Evolutionary conservation across 2,888 invertebrate species (phyloP).

Genomic region (Xylota sylvarum): DNA sequence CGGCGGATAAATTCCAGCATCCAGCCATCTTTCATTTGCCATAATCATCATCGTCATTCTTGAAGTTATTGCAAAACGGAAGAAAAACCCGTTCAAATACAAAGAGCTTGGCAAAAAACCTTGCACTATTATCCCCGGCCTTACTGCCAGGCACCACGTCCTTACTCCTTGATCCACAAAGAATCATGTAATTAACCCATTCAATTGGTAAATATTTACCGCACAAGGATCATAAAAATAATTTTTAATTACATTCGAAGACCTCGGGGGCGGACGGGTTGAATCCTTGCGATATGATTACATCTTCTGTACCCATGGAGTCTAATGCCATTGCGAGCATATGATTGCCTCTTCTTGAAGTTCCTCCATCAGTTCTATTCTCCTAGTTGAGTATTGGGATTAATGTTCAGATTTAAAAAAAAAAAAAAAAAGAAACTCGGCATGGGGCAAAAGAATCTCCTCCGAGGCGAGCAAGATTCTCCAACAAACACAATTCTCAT

Average conservation of each 20-base stretch:
- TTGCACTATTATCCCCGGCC: conserved; percentile 33
- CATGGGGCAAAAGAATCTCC: background rate
- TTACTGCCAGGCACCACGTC: conserved; percentile 35
- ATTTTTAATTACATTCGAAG: conserved; percentile 78
- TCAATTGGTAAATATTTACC: conserved; percentile 78
- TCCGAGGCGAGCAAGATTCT: conserved; percentile 26
- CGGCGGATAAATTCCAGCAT: background rate
- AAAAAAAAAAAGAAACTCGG: conserved; percentile 20
- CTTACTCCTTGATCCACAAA: conserved; percentile 49
- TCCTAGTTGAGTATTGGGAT: conserved; percentile 25
- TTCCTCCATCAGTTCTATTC: conserved; percentile 2
- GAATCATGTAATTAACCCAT: conserved; percentile 77
- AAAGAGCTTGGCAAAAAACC: conserved; percentile 5
- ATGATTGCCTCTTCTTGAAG: conserved; percentile 58
- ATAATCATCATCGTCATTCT: conserved; percentile 38
- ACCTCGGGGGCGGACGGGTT: conserved; percentile 31
- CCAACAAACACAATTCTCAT: conserved; percentile 47
- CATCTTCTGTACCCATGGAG: conserved; percentile 35
- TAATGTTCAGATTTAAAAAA: conserved; percentile 47
- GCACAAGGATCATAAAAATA: conserved; percentile 78
- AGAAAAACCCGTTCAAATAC: background rate
- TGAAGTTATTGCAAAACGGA: conserved; percentile 24
- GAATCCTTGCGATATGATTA: conserved; percentile 49
- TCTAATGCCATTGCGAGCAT: conserved; percentile 38
- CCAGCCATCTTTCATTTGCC: conserved; percentile 16